A percentile compares a stretch with the other conserved stretches of the same genome.
Evolutionary conservation across 2,797 vertebrate species (phyloP).

Genomic region (Gambelia wislizenii): DNA sequence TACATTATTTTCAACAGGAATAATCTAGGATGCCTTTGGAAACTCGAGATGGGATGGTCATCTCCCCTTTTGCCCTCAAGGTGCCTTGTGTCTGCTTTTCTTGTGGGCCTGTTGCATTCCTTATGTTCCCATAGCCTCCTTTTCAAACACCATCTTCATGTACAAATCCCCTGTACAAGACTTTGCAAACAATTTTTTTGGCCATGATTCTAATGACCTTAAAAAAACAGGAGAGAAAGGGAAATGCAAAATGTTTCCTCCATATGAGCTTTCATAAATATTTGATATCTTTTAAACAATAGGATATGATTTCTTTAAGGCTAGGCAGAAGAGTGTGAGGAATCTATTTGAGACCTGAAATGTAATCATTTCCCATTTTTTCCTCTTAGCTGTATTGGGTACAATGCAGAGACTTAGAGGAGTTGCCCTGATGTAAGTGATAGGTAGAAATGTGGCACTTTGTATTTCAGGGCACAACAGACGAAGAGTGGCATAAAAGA

Average conservation of each 20-base stretch:
- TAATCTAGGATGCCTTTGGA: not conserved
- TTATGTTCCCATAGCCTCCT: not conserved
- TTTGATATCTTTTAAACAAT: conserved; percentile 17
- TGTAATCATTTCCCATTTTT: conserved; percentile 37
- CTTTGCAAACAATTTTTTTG: no score
- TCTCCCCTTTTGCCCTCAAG: not conserved
- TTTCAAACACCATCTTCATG: no score
- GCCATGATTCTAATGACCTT: not conserved
- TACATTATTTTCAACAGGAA: not conserved
- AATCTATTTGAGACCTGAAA: not conserved
- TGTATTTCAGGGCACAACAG: not conserved
- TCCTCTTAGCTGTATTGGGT: conserved; percentile 13
- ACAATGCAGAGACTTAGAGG: conserved; percentile 12
- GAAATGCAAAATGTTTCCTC: not conserved
- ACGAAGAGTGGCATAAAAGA: conserved; percentile 31
- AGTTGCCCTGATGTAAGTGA: conserved; percentile 1
- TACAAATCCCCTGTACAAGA: no score
- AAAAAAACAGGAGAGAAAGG: no score
- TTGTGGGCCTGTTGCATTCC: not conserved
- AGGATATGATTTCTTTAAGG: conserved; percentile 21
- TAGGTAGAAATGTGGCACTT: not conserved
- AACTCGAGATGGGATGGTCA: not conserved
- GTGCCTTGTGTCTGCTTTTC: not conserved
- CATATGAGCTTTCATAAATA: conserved; percentile 7
- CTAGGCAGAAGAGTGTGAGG: not conserved